Evolutionary conservation across 2,888 invertebrate genomes (phyloP).

Genomic region (Nemoura dubitans): DNA sequence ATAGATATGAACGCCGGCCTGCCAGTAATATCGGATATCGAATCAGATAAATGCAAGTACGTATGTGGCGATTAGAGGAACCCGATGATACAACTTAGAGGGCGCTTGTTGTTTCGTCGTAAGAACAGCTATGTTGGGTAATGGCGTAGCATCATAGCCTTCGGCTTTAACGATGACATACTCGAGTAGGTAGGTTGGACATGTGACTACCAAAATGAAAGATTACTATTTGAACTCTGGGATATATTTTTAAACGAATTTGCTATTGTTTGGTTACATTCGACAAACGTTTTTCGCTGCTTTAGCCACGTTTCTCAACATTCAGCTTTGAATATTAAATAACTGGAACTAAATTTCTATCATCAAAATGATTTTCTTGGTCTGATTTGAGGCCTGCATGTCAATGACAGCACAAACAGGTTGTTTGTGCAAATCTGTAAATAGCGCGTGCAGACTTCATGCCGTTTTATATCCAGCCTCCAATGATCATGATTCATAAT

Average conservation of each 20-base stretch:
- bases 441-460: background rate
- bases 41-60: background rate
- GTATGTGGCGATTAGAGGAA: background rate
- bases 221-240: background rate
- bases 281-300: background rate
- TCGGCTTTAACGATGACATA: background rate
- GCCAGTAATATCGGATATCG: background rate
- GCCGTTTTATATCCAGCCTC: background rate
- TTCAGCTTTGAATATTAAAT: background rate
- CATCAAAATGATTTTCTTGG: background rate
- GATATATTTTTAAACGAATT: background rate
- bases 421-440: background rate
- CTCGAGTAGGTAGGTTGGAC: background rate
- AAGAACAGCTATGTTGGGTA: too few species aligned
- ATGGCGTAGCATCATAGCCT: background rate
- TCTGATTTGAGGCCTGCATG: background rate
- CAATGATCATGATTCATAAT: background rate
- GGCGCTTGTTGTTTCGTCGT: background rate
- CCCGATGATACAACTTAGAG: background rate
- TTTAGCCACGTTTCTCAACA: background rate
- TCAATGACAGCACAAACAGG: background rate
- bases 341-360: background rate
- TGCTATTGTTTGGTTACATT: background rate
- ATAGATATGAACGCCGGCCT: background rate
- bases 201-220: background rate